Percentiles rank a stretch among this genome's conserved stretches.
phyloP scores from a whole-genome alignment of 2,888 invertebrate genomes.

The Coremacera marginata region DNA sequence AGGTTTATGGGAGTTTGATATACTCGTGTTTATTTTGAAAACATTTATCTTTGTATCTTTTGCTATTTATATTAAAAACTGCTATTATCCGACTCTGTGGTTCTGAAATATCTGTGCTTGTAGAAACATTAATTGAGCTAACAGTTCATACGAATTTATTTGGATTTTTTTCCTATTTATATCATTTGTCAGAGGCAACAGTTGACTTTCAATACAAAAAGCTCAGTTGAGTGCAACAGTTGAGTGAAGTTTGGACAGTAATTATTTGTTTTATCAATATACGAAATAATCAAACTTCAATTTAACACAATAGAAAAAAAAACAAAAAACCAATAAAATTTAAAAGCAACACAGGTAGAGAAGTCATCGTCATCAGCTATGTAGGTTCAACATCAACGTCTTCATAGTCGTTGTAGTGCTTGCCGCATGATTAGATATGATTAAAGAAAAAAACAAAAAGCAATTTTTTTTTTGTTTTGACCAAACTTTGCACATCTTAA shows the following conservation, averaged over 20 bases:
- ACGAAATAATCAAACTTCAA: not conserved
- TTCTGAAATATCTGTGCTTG: no score
- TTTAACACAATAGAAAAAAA: not conserved
- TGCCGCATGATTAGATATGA: conserved; percentile 13
- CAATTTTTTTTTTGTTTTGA: not conserved
- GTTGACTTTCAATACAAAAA: not conserved
- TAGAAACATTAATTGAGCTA: no score
- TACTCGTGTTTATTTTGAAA: no score
- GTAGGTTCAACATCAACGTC: not conserved
- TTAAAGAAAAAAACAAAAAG: not conserved
- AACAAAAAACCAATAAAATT: no score
- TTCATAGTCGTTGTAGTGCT: not conserved
- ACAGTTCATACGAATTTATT: no score
- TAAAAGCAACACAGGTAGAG: not conserved
- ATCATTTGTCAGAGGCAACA: not conserved
- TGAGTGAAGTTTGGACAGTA: not conserved
- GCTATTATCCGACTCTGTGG: no score
- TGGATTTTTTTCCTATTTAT: not conserved
- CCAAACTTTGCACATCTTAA: not conserved
- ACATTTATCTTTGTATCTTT: no score
- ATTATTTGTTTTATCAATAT: not conserved
- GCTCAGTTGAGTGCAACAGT: no score
- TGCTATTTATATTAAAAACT: no score
- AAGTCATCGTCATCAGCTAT: not conserved
- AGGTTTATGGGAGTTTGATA: no score